Conservation (phyloP, 1,140 invertebrate genomes). For the Drosophila ambigua region DNA sequence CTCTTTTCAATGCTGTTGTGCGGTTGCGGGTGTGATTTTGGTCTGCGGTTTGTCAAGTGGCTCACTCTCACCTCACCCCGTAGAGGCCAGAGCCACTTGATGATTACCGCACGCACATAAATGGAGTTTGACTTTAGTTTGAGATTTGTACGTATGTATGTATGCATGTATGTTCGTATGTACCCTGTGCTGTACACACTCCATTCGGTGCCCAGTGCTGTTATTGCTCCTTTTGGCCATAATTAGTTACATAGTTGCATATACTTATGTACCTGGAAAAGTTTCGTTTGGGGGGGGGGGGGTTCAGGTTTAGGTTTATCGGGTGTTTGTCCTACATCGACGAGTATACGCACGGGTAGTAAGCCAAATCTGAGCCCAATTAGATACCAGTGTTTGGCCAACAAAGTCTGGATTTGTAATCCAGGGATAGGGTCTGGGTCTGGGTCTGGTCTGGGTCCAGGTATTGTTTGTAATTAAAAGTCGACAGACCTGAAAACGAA, state of each 20-base stretch:
- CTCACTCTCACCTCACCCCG: neutral
- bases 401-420: conserved; percentile 12
- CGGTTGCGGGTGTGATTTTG: conserved; percentile 46
- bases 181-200: too few species aligned
- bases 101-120: conserved; percentile 1
- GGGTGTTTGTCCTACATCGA: neutral
- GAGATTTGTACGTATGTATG: neutral
- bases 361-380: neutral
- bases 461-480: conserved; percentile 17
- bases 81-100: conserved; percentile 9
- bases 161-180: too few species aligned
- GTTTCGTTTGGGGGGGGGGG: too few species aligned
- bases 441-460: neutral
- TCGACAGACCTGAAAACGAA: conserved; percentile 7
- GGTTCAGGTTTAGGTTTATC: neutral
- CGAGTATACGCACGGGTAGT: neutral
- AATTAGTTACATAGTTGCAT: too few species aligned
- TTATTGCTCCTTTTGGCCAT: too few species aligned
- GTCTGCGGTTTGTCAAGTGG: conserved; percentile 30
- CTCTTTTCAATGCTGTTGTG: conserved; percentile 13
- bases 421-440: neutral
- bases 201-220: too few species aligned
- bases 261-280: too few species aligned
- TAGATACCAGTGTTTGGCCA: conserved; percentile 8
- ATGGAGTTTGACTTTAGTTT: conserved; percentile 11